phyloP scores from a whole-genome alignment of 2,888 invertebrate species.

The Drosophila cognata region DNA sequence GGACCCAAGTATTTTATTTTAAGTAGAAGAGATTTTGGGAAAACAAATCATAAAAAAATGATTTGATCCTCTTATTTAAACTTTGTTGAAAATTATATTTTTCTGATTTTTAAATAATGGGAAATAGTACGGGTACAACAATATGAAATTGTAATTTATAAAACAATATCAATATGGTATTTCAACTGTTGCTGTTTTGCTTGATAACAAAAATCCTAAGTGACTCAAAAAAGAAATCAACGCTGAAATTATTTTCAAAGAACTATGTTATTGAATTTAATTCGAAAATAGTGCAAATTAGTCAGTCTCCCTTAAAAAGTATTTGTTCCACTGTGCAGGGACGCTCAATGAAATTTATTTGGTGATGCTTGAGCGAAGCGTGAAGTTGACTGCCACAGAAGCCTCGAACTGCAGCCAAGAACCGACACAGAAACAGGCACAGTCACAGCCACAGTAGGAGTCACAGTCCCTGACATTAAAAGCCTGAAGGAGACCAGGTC shows the following conservation, averaged over 20 bases:
- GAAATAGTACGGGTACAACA: too few relatives aligned
- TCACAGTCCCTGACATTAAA: constrained; percentile 36
- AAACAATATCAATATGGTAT: not conserved
- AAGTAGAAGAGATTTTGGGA: not conserved
- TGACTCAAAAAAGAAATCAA: too few relatives aligned
- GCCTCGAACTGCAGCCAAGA: constrained; percentile 49
- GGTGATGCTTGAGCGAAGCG: constrained; percentile 83
- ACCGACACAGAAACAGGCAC: constrained; percentile 40
- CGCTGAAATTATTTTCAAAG: too few relatives aligned
- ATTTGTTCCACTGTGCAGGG: constrained; percentile 60
- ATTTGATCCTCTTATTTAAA: not conserved
- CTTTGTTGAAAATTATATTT: not conserved
- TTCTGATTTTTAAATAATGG: too few relatives aligned
- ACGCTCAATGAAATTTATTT: constrained; percentile 84
- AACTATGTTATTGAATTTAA: too few relatives aligned
- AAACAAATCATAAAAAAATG: not conserved
- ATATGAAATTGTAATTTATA: too few relatives aligned
- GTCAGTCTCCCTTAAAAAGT: not conserved
- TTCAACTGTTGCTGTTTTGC: not conserved
- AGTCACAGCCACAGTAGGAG: constrained; percentile 55
- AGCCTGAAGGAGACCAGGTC: constrained; percentile 32
- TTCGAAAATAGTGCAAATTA: not conserved
- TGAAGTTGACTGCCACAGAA: constrained; percentile 81
- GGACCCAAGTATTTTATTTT: not conserved
- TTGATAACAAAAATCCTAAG: too few relatives aligned